Evolutionary conservation across 1,140 invertebrate species (phyloP).

Genomic region (Pseudomyrmex flavicornis): DNA sequence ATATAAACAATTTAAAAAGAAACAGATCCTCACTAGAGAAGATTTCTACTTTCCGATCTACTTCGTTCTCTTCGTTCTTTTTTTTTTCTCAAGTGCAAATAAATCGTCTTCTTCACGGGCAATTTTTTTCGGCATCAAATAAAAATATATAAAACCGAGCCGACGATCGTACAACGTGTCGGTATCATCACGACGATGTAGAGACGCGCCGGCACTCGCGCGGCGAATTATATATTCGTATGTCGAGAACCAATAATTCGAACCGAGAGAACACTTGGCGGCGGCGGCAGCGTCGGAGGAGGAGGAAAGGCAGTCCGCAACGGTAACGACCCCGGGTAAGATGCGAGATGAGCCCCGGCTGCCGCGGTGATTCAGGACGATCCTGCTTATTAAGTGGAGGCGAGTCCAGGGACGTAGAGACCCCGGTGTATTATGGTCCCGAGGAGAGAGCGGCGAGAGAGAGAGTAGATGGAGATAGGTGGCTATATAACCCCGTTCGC

Average conservation of each 20-base stretch:
- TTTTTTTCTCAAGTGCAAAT: not conserved
- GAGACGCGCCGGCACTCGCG: constrained; percentile 1
- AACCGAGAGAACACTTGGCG: constrained; percentile 52
- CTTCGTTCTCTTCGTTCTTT: not conserved
- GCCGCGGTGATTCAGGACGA: constrained; percentile 82
- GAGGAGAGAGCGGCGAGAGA: constrained; percentile 64
- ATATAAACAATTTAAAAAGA: not conserved
- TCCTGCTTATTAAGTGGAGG: constrained; percentile 85
- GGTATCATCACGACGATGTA: constrained; percentile 16
- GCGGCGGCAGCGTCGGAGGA: not conserved
- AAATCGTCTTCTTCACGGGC: not conserved
- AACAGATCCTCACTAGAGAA: not conserved
- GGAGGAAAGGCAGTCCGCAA: constrained; percentile 38
- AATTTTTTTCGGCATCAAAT: not conserved
- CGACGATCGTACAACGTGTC: not conserved
- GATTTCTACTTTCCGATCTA: not conserved
- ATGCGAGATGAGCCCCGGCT: constrained; percentile 73
- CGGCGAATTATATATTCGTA: constrained; percentile 57
- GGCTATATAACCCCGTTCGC: constrained; percentile 75
- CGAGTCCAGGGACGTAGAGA: constrained; percentile 78
- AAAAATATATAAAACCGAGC: constrained; percentile 13
- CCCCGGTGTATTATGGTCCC: constrained; percentile 82
- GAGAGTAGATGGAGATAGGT: constrained; percentile 83
- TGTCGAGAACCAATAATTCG: constrained; percentile 69
- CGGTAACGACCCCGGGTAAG: constrained; percentile 66